Evolutionary conservation across 2,797 vertebrate genomes (phyloP), one percentile per base, ranked within the genome.

Genomic region (Melanotaenia trifasciata): DNA sequence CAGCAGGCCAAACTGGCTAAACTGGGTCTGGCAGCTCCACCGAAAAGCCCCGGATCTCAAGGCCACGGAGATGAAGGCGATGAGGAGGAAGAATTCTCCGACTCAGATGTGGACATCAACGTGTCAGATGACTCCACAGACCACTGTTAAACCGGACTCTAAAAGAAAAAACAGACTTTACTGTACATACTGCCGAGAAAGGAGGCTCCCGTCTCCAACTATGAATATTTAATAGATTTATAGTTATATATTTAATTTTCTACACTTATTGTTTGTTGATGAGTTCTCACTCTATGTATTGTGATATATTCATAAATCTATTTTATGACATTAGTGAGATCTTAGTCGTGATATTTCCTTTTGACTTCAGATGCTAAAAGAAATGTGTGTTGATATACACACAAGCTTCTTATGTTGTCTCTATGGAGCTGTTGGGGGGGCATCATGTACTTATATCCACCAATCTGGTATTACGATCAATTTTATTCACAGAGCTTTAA

Each of bases 1-100:
- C 95, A 96, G 56, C 95, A 96, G 84, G 94, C 95, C 79, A 94
- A 96, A 65, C 84, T 96, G 76, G 95, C 94, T 70, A 94, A 94
- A 73, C 91, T 94, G 77, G 95, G 94, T 2, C 92, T 95, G 54
- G 85, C 91, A 0, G 86, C 84, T 1, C 91, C 87, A 0, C 91
- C 91, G 0, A 91, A 91, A 20, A 96, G 95, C 47, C 95, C 93
- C 0, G 95, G 93, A 5, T 96, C 95, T 0, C 95, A 96, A 33
- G 92, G 92, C 45, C 90, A 91, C 26, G 92, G 81, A 0, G 94
- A 94, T 4, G 94, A 94, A 64, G 91, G 79, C 0, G 89, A 91
- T 0, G 92, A 92, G 50, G 92, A 94, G 8, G 94, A 92, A 76
- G 92, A 94, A 66, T 94, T 92, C 73, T 92, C 93, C 0, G 92